Evolutionary conservation across 2,888 invertebrate genomes (phyloP), one percentile per base, ranked within the genome.

Genomic region (Eulithis prunata): DNA sequence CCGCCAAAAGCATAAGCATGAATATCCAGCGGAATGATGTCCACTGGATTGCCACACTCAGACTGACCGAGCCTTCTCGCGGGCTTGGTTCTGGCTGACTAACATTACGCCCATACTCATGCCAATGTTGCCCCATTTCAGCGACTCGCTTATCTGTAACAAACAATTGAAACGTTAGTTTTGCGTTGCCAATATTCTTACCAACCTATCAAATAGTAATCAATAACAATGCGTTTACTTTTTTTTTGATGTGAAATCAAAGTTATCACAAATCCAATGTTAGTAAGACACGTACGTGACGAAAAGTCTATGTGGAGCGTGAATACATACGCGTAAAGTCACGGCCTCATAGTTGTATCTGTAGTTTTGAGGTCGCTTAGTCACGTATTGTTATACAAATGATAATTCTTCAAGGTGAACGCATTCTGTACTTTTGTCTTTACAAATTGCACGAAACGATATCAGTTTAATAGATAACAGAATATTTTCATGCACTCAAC

Each of bases 121-220:
- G 81, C 95, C 95, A 79, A 95, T 94, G 87, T 94, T 95, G 80
- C 95, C 95, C 95, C 95, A 95, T 88, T 95, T 95, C 73, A 95
- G 93, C 82, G 95, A 95, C 90, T 95, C 95, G 86, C 95, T 95
- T 88, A 95, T 94, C 95, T 95, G 93, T 54, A 94, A 94, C 93
- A 90, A 92, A 64, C 78, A 75, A 79, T 78, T 60, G 14, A 43
- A 8, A 67, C 36, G 10, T 64, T 53, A 69, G 57, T 54, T 49
- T 10, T 14, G 45, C 32, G 45, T 14, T 47, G 7, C 36, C 7
- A 43, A 3, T 14, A 54, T 41, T 11, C 11, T 32, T 32, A 13
- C 14, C 14, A 51, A 14, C 49, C 49, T 49, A 46, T 46, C n/a
- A 28, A 51, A 13, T 51, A 11, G 8, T 41, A 41, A 41, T 8